A percentile compares a stretch with the other conserved stretches of the same genome.
Conservation (phyloP, 2,113 vertebrate genomes). For the Formicarius rufipectus region DNA sequence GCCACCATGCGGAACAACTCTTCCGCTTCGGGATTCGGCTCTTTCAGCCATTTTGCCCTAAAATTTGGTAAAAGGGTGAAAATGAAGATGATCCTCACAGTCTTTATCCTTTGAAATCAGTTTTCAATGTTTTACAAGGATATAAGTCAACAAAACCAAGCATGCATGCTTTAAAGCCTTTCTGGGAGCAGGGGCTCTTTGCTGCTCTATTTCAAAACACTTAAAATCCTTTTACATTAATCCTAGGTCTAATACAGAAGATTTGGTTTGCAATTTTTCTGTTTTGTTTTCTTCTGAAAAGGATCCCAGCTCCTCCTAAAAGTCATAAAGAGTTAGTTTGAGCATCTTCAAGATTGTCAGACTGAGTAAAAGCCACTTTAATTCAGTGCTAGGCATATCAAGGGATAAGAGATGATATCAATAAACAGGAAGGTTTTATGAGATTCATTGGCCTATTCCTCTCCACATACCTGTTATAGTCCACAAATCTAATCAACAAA, state of each 20-base stretch:
- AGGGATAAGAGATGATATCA: not conserved
- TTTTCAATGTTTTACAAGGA: not conserved
- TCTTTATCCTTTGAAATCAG: not conserved
- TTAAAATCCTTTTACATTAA: not conserved
- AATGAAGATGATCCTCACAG: not conserved
- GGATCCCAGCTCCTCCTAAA: not conserved
- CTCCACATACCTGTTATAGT: constrained; percentile 90
- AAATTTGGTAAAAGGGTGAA: not conserved
- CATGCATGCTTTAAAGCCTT: not conserved
- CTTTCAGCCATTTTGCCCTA: constrained; percentile 94
- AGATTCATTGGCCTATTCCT: constrained; percentile 6
- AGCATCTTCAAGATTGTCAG: not conserved
- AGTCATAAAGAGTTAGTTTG: not conserved
- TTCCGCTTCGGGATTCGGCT: constrained; percentile 88
- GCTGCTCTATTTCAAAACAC: not conserved
- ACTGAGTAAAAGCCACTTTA: not conserved
- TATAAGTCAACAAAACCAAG: not conserved
- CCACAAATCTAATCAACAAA: constrained; percentile 94
- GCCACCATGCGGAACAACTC: constrained; percentile 96
- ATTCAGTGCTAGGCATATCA: not conserved
- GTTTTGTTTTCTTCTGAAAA: not conserved
- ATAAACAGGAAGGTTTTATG: not conserved
- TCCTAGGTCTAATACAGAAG: not conserved
- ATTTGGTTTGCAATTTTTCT: not conserved
- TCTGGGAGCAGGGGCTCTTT: not conserved